Conservation (phyloP, 2,888 invertebrate genomes). For the Synergus gifuensis region DNA sequence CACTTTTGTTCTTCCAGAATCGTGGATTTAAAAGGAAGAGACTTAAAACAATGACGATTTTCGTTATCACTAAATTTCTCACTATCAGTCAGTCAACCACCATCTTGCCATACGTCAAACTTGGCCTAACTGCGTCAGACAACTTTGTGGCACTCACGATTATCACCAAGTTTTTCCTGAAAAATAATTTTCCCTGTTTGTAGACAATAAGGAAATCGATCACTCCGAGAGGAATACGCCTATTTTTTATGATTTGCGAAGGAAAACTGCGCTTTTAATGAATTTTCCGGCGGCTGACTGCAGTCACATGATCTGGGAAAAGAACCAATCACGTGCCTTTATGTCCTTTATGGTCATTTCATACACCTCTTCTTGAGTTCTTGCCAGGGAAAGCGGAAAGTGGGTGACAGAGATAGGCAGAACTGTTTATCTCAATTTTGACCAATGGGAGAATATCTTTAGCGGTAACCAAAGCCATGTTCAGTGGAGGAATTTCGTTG, state of each 20-base stretch:
- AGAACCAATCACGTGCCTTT: constrained; percentile 25
- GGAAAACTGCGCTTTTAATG: constrained; percentile 22
- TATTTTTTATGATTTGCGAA: constrained; percentile 11
- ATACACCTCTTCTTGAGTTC: no score
- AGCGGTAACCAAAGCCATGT: no score
- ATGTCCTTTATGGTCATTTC: background rate
- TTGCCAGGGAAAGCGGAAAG: no score
- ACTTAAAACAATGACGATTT: constrained; percentile 34
- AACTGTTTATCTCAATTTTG: no score
- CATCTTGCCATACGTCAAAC: constrained; percentile 46
- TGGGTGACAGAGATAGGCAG: no score
- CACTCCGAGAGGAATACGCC: background rate
- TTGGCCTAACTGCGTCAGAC: constrained; percentile 21
- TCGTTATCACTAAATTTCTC: constrained; percentile 47
- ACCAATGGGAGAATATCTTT: no score
- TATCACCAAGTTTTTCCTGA: background rate
- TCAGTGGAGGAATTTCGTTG: no score
- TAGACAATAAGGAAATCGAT: background rate
- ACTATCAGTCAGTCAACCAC: constrained; percentile 52
- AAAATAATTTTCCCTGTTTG: background rate
- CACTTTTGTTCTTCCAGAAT: background rate
- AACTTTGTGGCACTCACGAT: constrained; percentile 11
- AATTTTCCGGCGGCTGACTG: constrained; percentile 14
- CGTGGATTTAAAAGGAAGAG: background rate
- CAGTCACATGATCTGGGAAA: constrained; percentile 6